Conservation (phyloP, 2,797 vertebrate species). For the Alfaro cultratus region DNA sequence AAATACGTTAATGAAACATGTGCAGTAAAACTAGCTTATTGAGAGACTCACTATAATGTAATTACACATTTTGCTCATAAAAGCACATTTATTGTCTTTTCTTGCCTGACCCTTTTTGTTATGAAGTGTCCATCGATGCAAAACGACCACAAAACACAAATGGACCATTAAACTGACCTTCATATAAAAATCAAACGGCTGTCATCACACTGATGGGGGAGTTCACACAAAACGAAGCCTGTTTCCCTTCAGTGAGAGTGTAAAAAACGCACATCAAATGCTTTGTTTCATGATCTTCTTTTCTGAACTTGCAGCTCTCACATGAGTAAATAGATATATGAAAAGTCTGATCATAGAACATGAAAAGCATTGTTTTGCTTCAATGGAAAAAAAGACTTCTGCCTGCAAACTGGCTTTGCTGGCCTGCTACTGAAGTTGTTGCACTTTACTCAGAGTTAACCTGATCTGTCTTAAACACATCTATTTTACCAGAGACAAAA, state of each 20-base stretch:
- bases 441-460: slow-evolving; percentile 36
- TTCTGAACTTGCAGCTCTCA: slow-evolving; percentile 47
- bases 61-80: slow-evolving; percentile 61
- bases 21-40: slow-evolving; percentile 25
- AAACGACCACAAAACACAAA: slow-evolving; percentile 71
- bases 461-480: slow-evolving; percentile 27
- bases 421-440: slow-evolving; percentile 40
- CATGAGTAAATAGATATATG: slow-evolving; percentile 43
- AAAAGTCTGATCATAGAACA: slow-evolving; percentile 46
- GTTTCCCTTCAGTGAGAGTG: slow-evolving; percentile 50
- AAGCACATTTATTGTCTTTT: slow-evolving; percentile 55
- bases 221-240: slow-evolving; percentile 39
- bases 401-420: slow-evolving; percentile 51
- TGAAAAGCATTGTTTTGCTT: slow-evolving; percentile 49
- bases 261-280: slow-evolving; percentile 51
- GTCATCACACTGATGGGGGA: slow-evolving; percentile 52
- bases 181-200: slow-evolving; percentile 71
- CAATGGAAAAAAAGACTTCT: slow-evolving; percentile 38
- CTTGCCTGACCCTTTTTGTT: slow-evolving; percentile 67
- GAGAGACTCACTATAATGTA: slow-evolving; percentile 55
- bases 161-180: slow-evolving; percentile 80
- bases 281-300: slow-evolving; percentile 41
- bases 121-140: slow-evolving; percentile 73
- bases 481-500: slow-evolving; percentile 16
- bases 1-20: slow-evolving; percentile 24